A percentile compares a stretch with the other conserved stretches of the same genome.
Conservation (phyloP, 2,797 vertebrate genomes). For the Hippocampus kuda region DNA sequence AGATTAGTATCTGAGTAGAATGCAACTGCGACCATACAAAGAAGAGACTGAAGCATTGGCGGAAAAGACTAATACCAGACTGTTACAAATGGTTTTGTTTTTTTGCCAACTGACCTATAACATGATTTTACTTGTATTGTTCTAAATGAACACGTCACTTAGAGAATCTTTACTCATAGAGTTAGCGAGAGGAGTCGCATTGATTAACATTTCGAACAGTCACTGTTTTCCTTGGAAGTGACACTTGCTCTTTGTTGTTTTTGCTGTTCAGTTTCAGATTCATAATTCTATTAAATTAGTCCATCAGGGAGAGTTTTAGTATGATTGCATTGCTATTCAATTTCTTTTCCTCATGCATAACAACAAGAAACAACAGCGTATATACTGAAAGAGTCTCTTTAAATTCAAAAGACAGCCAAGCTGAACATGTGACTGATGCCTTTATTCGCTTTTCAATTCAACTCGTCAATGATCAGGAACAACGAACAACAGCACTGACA, state of each 20-base stretch:
- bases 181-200: not conserved
- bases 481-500: not conserved
- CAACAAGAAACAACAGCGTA: not conserved
- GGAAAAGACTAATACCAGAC: no score
- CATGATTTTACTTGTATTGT: not conserved
- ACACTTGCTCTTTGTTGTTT: not conserved
- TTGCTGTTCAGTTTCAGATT: not conserved
- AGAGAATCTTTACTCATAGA: not conserved
- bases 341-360: not conserved
- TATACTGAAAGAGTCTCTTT: not conserved
- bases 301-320: conserved; percentile 4
- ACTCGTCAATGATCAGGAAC: conserved; percentile 1
- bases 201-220: not conserved
- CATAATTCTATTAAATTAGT: conserved; percentile 1
- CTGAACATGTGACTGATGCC: not conserved
- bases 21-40: not conserved
- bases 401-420: not conserved
- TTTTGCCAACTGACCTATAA: not conserved
- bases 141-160: not conserved
- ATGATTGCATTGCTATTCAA: not conserved
- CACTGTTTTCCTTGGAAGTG: not conserved
- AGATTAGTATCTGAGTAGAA: not conserved
- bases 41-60: no score
- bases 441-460: not conserved
- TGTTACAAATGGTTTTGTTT: no score